Evolutionary conservation across 2,113 vertebrate genomes (phyloP).

Genomic region (Ploceus nigricollis): DNA sequence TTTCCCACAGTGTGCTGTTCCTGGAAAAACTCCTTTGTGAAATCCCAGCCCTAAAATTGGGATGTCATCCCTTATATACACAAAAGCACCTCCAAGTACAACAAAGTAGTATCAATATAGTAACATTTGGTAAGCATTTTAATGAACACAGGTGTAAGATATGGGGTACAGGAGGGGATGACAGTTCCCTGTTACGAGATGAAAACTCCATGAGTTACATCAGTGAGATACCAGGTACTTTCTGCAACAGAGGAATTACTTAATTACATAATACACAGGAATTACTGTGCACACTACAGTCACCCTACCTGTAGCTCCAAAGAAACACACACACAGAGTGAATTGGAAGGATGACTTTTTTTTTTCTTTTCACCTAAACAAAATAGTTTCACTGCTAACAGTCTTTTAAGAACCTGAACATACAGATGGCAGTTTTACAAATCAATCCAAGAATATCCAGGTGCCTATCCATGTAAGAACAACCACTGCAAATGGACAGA

Average conservation of each 20-base stretch:
- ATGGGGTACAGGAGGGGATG: not conserved
- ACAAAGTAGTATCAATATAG: not conserved
- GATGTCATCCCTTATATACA: not conserved
- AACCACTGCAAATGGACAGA: not conserved
- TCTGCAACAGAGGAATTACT: conserved; percentile 1
- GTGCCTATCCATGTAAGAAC: not conserved
- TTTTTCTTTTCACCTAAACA: not conserved
- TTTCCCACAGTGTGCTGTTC: not conserved
- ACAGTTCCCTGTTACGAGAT: not conserved
- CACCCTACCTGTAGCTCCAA: not conserved
- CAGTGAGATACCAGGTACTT: not conserved
- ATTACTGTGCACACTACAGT: not conserved
- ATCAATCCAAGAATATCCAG: not conserved
- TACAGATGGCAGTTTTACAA: not conserved
- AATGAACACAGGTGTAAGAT: not conserved
- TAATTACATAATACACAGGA: not conserved
- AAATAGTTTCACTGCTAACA: not conserved
- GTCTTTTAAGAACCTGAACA: not conserved
- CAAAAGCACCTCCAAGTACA: not conserved
- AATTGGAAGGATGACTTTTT: not conserved
- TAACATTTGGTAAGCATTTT: not conserved
- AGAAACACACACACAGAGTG: not conserved
- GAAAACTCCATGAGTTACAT: not conserved
- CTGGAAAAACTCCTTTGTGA: not conserved
- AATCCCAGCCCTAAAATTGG: not conserved